These are phyloP conservation scores for Pseudomyrmex pallidus DNA, from an alignment of 1,140 invertebrate species.

Conservation along the genomic window DNA sequence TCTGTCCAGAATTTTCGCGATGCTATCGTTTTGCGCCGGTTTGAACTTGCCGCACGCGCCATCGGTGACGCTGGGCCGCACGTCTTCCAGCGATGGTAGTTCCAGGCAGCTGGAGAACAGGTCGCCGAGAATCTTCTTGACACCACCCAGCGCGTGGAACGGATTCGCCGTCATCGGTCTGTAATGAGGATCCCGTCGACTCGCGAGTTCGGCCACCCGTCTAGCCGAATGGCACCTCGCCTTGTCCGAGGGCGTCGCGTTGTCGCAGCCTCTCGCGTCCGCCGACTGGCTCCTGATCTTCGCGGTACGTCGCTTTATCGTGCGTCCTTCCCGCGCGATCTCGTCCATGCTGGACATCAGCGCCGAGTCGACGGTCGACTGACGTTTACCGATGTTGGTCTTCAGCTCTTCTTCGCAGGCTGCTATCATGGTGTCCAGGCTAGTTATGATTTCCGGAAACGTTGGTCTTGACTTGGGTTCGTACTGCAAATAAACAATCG, in stretches of 20 bases:
- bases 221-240: constrained; percentile 88
- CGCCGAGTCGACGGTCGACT: constrained; percentile 78
- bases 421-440: constrained; percentile 82
- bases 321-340: constrained; percentile 79
- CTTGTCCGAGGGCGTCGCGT: constrained; percentile 88
- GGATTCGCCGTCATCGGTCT: constrained; percentile 89
- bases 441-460: constrained; percentile 91
- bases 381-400: constrained; percentile 73
- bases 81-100: constrained; percentile 87
- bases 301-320: constrained; percentile 71
- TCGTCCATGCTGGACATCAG: constrained; percentile 82
- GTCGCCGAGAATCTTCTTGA: constrained; percentile 92
- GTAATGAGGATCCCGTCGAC: constrained; percentile 92
- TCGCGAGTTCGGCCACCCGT: constrained; percentile 91
- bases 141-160: constrained; percentile 90
- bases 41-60: constrained; percentile 79
- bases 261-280: constrained; percentile 80
- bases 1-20: constrained; percentile 82
- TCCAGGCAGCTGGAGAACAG: constrained; percentile 92
- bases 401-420: constrained; percentile 80
- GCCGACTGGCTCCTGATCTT: constrained; percentile 81
- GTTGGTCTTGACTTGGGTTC: constrained; percentile 93
- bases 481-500: constrained; percentile 87
- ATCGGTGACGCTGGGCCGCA: constrained; percentile 78
- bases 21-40: constrained; percentile 81